Evolutionary conservation across 2,888 invertebrate genomes (phyloP), one percentile per base, ranked within the genome.

Genomic region (Athripsodes cinereus): DNA sequence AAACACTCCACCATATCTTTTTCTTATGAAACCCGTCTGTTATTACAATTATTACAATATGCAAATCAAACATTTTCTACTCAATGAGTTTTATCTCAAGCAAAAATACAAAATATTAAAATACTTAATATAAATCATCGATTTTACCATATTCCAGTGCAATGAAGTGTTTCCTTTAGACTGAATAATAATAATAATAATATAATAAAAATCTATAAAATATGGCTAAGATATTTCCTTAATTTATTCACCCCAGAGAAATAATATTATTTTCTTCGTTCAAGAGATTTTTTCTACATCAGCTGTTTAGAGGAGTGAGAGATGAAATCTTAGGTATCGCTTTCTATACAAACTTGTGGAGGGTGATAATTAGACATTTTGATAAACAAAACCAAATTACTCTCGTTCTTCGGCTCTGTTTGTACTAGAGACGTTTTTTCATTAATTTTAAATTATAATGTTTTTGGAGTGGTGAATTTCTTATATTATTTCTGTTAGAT

Each of bases 311-410:
- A 16, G 16, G 40, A 40, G 13, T 40, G 40, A 40, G 40, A 40
- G 40, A 40, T 40, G 40, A 40, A 21, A 48, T 40, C 40, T 40
- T 40, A 18, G 13, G 16, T 16, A 44, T 54, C 47, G 47, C 26
- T 46, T 35, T 46, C 59, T 55, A 51, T 19, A 34, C 35, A 54
- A 57, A 21, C 34, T 22, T 34, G 10, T 34, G 16, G 22, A 19
- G n/a, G 47, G 54, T 53, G 60, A 62, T 62, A 62, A 62, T 62
- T 60, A 60, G 62, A 62, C 60, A 59, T 62, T 62, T 34, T 59
- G 57, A 57, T 54, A 58, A 61, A 58, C 56, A 60, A 62, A 40
- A 58, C 46, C 47, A 56, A 62, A 60, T 60, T 60, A 60, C 56
- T 58, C 54, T 22, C 57, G 53, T 58, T 56, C 53, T 54, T 55